A percentile compares a stretch with the other conserved stretches of the same genome.
phyloP scores from a whole-genome alignment of 2,797 vertebrate species.

The Ispidina lecontei region DNA sequence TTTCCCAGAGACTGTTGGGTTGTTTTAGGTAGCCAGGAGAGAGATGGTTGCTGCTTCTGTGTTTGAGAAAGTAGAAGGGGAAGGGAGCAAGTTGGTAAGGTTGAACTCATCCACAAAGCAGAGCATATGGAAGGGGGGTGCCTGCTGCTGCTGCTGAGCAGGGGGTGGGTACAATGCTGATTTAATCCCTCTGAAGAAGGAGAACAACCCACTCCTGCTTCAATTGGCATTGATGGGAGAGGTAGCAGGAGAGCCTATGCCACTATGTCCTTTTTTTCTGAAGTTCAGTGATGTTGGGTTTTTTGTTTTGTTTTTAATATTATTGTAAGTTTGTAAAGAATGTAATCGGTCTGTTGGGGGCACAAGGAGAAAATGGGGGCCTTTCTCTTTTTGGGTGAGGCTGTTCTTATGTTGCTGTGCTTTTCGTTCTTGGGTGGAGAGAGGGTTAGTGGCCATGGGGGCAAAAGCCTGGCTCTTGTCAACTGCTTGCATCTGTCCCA shows the following conservation, averaged over 20 bases:
- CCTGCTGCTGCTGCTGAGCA: accelerated
- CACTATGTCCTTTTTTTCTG: neutral
- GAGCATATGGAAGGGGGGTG: neutral
- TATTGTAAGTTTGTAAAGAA: slow-evolving; percentile 78
- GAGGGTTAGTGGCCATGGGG: neutral
- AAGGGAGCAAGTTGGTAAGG: neutral
- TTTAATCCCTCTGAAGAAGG: neutral
- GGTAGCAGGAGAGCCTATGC: neutral
- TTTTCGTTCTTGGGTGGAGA: neutral
- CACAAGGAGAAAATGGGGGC: slow-evolving; percentile 43
- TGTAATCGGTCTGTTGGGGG: slow-evolving; percentile 69
- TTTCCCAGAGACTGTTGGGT: neutral
- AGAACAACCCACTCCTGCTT: neutral
- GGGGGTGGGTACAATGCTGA: neutral
- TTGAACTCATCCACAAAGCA: neutral
- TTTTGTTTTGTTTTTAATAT: slow-evolving; percentile 20
- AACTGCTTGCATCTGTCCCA: neutral
- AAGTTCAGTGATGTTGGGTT: slow-evolving; percentile 2
- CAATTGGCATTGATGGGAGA: neutral
- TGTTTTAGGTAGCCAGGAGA: neutral
- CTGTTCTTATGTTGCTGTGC: slow-evolving; percentile 46
- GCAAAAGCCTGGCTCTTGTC: neutral
- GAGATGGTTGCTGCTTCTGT: neutral
- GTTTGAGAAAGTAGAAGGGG: neutral
- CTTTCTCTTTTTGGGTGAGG: slow-evolving; percentile 17